phyloP scores from a whole-genome alignment of 2,113 vertebrate species.

The Psittacus erithacus region DNA sequence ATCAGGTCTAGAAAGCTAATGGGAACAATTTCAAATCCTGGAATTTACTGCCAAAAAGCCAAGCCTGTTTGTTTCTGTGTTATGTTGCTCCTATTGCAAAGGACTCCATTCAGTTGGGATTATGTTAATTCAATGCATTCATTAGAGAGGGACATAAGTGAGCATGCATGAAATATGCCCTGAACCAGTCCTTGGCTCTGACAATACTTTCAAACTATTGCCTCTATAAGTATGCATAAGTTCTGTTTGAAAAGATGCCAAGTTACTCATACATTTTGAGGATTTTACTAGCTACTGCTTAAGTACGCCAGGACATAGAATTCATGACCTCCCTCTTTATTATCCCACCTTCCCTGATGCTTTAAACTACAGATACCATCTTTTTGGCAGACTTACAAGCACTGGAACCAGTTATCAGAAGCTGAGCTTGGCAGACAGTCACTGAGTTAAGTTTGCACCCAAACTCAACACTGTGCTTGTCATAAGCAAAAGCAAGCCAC shows the following conservation, averaged over 20 bases:
- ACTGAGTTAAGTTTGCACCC: neutral
- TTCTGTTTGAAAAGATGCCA: neutral
- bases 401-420: neutral
- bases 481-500: neutral
- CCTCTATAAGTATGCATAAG: neutral
- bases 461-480: neutral
- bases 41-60: neutral
- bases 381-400: neutral
- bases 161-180: neutral
- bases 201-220: neutral
- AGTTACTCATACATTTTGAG: neutral
- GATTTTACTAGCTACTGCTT: neutral
- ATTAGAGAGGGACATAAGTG: neutral
- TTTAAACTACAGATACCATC: neutral
- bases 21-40: neutral
- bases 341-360: neutral
- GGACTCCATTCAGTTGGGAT: neutral
- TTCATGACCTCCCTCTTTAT: neutral
- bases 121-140: neutral
- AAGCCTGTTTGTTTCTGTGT: neutral
- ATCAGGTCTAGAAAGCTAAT: neutral
- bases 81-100: neutral
- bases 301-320: neutral
- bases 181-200: neutral
- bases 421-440: neutral